Base-by-base conservation (phyloP, 1,140 invertebrate genomes). In the Thrips palmi region DNA sequence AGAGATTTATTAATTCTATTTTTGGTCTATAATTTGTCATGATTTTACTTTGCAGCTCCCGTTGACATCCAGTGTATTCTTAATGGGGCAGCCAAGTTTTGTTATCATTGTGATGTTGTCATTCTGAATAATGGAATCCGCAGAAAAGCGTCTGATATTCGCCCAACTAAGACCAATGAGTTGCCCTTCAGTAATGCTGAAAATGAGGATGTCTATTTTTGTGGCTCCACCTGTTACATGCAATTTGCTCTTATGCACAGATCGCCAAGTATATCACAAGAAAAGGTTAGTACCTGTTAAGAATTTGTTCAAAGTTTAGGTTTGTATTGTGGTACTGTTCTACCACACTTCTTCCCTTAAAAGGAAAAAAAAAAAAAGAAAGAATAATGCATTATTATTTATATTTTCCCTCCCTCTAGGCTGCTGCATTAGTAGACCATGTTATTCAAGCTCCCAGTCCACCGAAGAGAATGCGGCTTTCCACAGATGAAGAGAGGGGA, bases 31-130 rank as follows among this genome's bases (percentile, higher is more conserved):
- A n/a, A 15, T 37, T 43, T 38, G 33, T 45, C 40, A 28, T 35
- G 28, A 40, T 45, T 33, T 36, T 22, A 36, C 40, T 44, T 59
- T 59, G 24, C 41, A 67, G 73, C 71, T 20, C 71, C 74, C 14
- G 74, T 85, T 40, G 83, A 89, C 54, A 85, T 92, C 46, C 85
- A 91, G 56, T 83, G 77, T 48, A 80, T 92, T 48, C 59, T 92
- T 11, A 86, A 87, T 53, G 82, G 84, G 28, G 75, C 74, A 5
- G 79, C 79, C 0, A 86, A 84, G 52, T 91, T 91, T 56, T 94
- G 89, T 58, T 68, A 78, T 21, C 82, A 88, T 51, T 94, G 87
- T 59, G 85, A 91, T 54, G 77, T 87, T 32, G 77, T 87, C 10
- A 83, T 92, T 45, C 59, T 86, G 33, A 82, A 78, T 56, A 78